These are phyloP conservation scores for Chaitophorus viminalis DNA, from an alignment of 2,888 invertebrate species.

Conservation along the genomic window DNA sequence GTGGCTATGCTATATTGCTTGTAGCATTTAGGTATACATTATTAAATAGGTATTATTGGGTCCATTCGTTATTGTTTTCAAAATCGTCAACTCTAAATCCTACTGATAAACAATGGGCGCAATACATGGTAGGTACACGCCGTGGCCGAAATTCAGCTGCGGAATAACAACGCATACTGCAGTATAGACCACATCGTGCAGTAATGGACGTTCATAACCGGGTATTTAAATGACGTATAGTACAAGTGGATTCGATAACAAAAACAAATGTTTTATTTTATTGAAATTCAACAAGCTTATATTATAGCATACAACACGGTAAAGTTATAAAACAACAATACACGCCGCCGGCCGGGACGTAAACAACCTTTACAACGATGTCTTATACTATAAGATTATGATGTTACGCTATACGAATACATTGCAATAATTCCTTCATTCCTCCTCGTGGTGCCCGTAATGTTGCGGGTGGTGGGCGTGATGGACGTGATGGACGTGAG, in stretches of 20 bases:
- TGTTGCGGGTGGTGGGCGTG: slow-evolving; percentile 63
- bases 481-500: slow-evolving; percentile 69
- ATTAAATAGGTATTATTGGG: no score
- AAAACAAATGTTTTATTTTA: not conserved
- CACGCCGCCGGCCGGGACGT: no score
- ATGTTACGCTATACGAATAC: not conserved
- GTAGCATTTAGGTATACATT: no score
- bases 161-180: no score
- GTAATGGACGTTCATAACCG: not conserved
- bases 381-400: no score
- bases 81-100: no score
- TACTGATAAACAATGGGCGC: not conserved
- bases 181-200: not conserved
- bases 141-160: no score
- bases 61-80: no score
- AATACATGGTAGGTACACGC: not conserved
- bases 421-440: not conserved
- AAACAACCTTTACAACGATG: no score
- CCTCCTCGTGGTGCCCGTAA: slow-evolving; percentile 45
- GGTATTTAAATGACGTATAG: not conserved
- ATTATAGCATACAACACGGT: not conserved
- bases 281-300: not conserved
- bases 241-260: not conserved
- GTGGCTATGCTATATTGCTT: no score
- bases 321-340: not conserved